Base-by-base conservation (phyloP, 2,888 invertebrate genomes). In the Belgica antarctica region DNA sequence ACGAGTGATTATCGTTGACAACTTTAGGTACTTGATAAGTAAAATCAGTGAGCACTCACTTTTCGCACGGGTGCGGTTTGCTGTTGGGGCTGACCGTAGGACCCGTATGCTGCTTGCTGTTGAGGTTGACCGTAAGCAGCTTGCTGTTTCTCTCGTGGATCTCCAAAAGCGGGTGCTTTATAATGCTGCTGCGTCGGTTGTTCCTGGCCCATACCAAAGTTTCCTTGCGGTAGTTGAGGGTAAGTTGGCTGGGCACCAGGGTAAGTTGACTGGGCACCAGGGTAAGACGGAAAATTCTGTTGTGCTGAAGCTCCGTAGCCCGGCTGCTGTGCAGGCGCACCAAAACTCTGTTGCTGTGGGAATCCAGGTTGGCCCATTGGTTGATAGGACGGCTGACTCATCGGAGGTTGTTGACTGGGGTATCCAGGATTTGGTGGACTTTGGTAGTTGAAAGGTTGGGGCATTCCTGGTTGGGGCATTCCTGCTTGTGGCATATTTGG, bases 381-480 rank as follows among this genome's bases (percentile, higher is more conserved):
- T 41, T 41, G 41, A 5, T 41, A 15, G n/a, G n/a, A n/a, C 2
- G 41, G 2, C 7, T 34, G 34, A 2, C 4, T 2, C 41, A 41
- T 41, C 22, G 8, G 46, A 5, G 17, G 52, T 52, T 17, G 19
- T 52, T 17, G 52, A 17, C 12, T 22, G 17, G 52, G 52, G 12
- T 17, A 52, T 3, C 52, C 52, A 3, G 3, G n/a, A 2, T 4
- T 52, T 52, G 52, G 52, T 22, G 52, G 52, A 41, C 41, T 41
- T n/a, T 41, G 41, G 15, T 41, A 41, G 41, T 41, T 41, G 41
- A 41, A 41, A 2, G 52, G 52, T 52, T 52, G 52, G 17, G 52
- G 52, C 17, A 19, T 19, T 52, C 52, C 52, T 52, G 52, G 52
- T 52, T 52, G 52, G 8, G 2, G 52, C 52, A 52, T 52, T 52